Evolutionary conservation across 1,140 invertebrate species (phyloP), one percentile per base, ranked within the genome.

Genomic region (Dreissena polymorpha): DNA sequence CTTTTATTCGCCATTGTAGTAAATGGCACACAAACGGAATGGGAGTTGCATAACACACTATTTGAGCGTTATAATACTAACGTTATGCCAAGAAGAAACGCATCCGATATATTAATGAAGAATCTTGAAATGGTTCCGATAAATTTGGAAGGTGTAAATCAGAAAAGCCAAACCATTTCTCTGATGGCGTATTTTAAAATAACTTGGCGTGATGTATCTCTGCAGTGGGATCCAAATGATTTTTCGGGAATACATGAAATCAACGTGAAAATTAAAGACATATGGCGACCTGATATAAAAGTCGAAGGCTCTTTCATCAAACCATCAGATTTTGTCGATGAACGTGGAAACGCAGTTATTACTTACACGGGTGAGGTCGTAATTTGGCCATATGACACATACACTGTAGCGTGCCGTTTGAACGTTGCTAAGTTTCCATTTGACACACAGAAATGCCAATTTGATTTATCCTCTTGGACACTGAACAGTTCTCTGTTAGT

Each of bases 401-500:
- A 74, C 55, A 75, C 64, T 18, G 80, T 68, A 16, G 18, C 71
- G 8, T 99, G 98, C 57, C 63, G 69, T 27, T 76, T 88, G 73
- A 97, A 98, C 90, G 98, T 98, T 49, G 57, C 55, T 1, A 81
- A 86, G 16, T 89, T 84, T 71, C 88, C 97, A 0, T 98, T 98
- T 91, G 98, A 98, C 94, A 82, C 97, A 93, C 97, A 99, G 92
- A 97, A 96, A 49, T 99, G 98, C 93, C 96, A 97, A 93, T 97
- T 98, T 96, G 98, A 98, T 93, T 98, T 99, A 88, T 97, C 97
- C 3, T 97, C 97, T 0, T 99, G 98, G 98, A 98, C 97, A 0
- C 98, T 98, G 91, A 50, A 50, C 10, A 51, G 23, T 16, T 63
- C 55, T 6, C 74, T 79, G 27, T 49, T 85, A 8, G 55, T 51